Evolutionary conservation across 2,888 invertebrate genomes (phyloP), one percentile per base, ranked within the genome.

Genomic region (Noctua janthina): DNA sequence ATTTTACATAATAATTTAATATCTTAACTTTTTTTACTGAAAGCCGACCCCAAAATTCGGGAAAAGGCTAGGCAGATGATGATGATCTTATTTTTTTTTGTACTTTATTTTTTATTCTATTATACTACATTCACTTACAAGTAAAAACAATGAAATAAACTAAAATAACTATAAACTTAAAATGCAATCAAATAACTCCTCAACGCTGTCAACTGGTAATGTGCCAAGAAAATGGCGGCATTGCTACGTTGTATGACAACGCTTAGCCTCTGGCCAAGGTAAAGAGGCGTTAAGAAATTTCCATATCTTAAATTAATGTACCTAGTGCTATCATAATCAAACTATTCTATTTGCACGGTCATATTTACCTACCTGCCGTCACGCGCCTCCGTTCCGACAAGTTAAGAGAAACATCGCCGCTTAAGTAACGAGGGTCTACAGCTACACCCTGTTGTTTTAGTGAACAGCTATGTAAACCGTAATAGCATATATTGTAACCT

Each of bases 321-420:
- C 3, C 8, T 2, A 35, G 6, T n/a, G 39, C 5, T 17, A 46
- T 1, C 43, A 67, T 17, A 49, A 7, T 51, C 20, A 51, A 54
- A 62, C 23, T 39, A 77, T 54, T 68, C 43, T 62, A 13, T 59
- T 11, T 43, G 39, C 7, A 17, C 15, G 62, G 54, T 35, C 23
- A 76, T 69, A 49, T 78, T 69, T 62, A 11, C 62, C 7, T 49
- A 64, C 64, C 35, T 54, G 8, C 35, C 56, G 35, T 84, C 64
- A 70, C 29, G 20, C 20, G 54, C 59, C 20, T 76, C 15, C 35
- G 35, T 78, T 20, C 23, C 69, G 29, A 46, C 43, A 15, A 49
- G 49, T 49, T 54, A 59, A 84, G 35, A 59, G 71, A 70, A 79
- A 82, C 79, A 82, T 51, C 3, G n/a, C n/a, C 10, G 35, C 81